Percentiles rank a stretch among this genome's conserved stretches.
phyloP scores from a whole-genome alignment of 2,888 invertebrate species.

The Nudaria mundana region DNA sequence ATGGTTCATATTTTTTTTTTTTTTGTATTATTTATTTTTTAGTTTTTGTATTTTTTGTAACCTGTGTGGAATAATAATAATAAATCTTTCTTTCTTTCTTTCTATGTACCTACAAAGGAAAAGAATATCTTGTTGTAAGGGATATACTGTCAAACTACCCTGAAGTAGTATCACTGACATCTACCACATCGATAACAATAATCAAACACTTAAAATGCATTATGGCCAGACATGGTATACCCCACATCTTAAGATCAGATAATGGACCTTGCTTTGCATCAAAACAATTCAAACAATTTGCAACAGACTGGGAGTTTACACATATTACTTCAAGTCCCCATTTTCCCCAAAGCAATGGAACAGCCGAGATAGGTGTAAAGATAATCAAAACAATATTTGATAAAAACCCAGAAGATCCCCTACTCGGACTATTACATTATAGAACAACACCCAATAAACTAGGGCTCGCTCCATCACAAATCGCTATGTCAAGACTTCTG shows the following conservation, averaged over 20 bases:
- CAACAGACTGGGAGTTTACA: background rate
- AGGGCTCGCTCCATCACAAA: background rate
- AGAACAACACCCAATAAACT: background rate
- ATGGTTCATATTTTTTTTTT: too few species aligned
- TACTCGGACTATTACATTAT: background rate
- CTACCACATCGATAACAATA: background rate
- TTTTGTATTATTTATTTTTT: too few species aligned
- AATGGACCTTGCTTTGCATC: constrained; percentile 1
- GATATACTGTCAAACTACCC: background rate
- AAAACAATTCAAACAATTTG: background rate
- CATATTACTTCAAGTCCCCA: background rate
- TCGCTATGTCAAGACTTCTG: background rate
- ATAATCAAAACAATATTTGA: constrained; percentile 7
- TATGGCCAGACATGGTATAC: constrained; percentile 7
- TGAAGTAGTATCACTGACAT: background rate
- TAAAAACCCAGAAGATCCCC: constrained; percentile 1
- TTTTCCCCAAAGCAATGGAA: constrained; percentile 6
- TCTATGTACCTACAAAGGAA: constrained; percentile 61
- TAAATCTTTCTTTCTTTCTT: too few species aligned
- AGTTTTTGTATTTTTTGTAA: too few species aligned
- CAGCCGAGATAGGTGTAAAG: constrained; percentile 4
- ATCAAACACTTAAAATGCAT: constrained; percentile 2
- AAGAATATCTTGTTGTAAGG: background rate
- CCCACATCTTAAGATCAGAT: constrained; percentile 2
- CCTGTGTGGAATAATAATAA: background rate